These are phyloP conservation scores for Eucriotettix oculatus DNA, from an alignment of 2,888 invertebrate genomes.

Conservation along the genomic window DNA sequence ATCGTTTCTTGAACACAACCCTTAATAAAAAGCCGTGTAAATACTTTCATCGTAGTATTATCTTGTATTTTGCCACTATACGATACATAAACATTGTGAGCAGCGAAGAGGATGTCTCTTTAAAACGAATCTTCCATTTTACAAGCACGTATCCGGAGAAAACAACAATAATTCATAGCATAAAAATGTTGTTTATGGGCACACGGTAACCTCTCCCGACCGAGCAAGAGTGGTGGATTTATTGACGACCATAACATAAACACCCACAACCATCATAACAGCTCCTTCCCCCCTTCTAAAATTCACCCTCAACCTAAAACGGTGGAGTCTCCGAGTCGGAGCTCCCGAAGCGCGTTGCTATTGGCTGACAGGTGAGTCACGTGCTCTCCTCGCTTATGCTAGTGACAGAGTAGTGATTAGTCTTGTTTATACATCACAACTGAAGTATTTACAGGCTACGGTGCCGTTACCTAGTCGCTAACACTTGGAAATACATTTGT, in stretches of 20 bases:
- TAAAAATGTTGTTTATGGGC: conserved; percentile 6
- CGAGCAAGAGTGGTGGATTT: too few relatives aligned
- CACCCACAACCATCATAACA: conserved; percentile 12
- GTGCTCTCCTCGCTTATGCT: conserved; percentile 1
- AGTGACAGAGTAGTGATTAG: too few relatives aligned
- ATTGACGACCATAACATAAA: conserved; percentile 10
- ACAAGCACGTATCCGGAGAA: not conserved
- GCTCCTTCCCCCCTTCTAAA: conserved; percentile 8
- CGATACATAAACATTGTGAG: conserved; percentile 11
- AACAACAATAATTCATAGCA: not conserved
- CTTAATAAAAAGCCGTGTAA: too few relatives aligned
- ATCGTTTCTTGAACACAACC: not conserved
- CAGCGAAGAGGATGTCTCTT: too few relatives aligned
- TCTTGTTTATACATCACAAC: too few relatives aligned
- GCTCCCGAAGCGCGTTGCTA: not conserved
- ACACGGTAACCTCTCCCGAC: too few relatives aligned
- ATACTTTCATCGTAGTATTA: conserved; percentile 11
- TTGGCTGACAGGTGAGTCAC: conserved; percentile 8
- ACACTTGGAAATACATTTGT: too few relatives aligned
- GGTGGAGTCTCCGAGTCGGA: not conserved
- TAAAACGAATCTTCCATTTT: too few relatives aligned
- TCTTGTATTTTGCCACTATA: conserved; percentile 10
- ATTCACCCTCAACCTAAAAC: conserved; percentile 12
- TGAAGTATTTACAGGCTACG: too few relatives aligned
- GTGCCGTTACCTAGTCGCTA: too few relatives aligned